These are phyloP conservation scores for Phymorhynchus buccinoides DNA, from an alignment of 1,140 invertebrate species.

Conservation along the genomic window DNA sequence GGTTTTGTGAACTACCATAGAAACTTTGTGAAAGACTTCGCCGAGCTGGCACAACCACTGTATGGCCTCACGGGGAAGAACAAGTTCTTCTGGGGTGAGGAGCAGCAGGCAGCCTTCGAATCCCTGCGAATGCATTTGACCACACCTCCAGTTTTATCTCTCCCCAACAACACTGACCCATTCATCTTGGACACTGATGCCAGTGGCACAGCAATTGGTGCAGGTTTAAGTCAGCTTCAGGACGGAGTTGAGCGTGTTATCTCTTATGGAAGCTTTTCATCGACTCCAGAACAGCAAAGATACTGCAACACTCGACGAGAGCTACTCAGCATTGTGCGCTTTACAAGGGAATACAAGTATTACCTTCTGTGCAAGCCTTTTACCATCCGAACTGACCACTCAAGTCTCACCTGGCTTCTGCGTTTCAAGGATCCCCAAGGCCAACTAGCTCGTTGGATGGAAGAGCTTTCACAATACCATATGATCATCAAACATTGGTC, in stretches of 20 bases:
- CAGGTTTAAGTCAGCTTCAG: constrained; percentile 51
- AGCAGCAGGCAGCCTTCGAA: constrained; percentile 44
- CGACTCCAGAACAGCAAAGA: constrained; percentile 37
- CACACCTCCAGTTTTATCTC: constrained; percentile 29
- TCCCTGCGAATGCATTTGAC: too few relatives aligned
- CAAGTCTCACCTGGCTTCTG: constrained; percentile 47
- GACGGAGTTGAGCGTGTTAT: constrained; percentile 46
- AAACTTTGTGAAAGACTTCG: constrained; percentile 35
- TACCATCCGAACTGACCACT: constrained; percentile 52
- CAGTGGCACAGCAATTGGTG: constrained; percentile 42
- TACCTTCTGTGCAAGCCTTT: constrained; percentile 46
- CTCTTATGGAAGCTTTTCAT: constrained; percentile 33
- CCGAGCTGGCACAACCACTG: constrained; percentile 26
- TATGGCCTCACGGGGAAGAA: constrained; percentile 31
- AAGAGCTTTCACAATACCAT: constrained; percentile 47
- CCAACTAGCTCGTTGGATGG: constrained; percentile 57
- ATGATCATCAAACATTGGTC: constrained; percentile 38
- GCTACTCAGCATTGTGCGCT: constrained; percentile 45
- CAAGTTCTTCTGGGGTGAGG: constrained; percentile 41
- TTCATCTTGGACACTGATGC: constrained; percentile 60
- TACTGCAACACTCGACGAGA: constrained; percentile 54
- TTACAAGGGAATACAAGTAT: constrained; percentile 37
- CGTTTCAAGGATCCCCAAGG: constrained; percentile 53
- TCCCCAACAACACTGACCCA: constrained; percentile 34
- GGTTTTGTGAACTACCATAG: constrained; percentile 50